These are phyloP conservation scores for Saturnia japonica DNA, from an alignment of 2,888 invertebrate species.

Conservation along the genomic window DNA sequence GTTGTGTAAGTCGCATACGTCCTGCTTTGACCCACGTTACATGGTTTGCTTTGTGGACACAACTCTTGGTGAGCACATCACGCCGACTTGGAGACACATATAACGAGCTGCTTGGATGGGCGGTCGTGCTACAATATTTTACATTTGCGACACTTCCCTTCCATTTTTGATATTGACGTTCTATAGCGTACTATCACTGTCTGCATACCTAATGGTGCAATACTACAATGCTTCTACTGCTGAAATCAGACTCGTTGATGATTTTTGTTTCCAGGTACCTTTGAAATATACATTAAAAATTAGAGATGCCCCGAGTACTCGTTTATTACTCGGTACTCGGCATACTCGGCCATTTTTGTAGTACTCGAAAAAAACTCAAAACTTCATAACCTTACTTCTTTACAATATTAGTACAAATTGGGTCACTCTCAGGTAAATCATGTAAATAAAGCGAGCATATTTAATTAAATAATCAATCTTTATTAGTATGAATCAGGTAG, in stretches of 20 bases:
- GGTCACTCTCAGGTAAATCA: too few relatives aligned
- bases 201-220: slow-evolving; percentile 63
- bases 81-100: slow-evolving; percentile 75
- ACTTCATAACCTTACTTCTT: too few relatives aligned
- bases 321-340: too few relatives aligned
- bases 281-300: neutral
- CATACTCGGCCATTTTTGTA: too few relatives aligned
- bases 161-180: slow-evolving; percentile 57
- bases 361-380: too few relatives aligned
- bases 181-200: slow-evolving; percentile 58
- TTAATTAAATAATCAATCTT: too few relatives aligned
- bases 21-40: slow-evolving; percentile 84
- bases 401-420: too few relatives aligned
- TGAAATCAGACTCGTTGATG: slow-evolving; percentile 57
- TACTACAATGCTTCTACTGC: slow-evolving; percentile 61
- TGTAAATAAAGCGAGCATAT: too few relatives aligned
- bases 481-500: too few relatives aligned
- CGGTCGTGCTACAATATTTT: slow-evolving; percentile 87
- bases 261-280: slow-evolving; percentile 66
- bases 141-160: slow-evolving; percentile 89
- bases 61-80: slow-evolving; percentile 65
- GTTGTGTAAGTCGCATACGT: slow-evolving; percentile 58
- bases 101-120: slow-evolving; percentile 88
- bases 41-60: slow-evolving; percentile 83
- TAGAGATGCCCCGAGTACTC: too few relatives aligned